phyloP scores from a whole-genome alignment of 2,888 invertebrate species.

The Dasypogon diadema region DNA sequence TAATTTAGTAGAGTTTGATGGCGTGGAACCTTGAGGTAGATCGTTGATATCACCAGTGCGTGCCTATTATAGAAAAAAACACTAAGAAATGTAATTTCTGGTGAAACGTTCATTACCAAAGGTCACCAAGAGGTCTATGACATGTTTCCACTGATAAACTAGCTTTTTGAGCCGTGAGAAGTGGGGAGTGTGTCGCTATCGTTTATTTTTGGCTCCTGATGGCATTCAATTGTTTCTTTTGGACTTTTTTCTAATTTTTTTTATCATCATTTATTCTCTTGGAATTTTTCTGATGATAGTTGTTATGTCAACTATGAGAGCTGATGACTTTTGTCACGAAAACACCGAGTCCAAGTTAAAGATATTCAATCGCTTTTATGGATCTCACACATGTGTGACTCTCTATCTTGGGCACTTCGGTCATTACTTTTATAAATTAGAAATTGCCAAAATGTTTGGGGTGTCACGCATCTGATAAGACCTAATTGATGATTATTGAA shows the following conservation, averaged over 20 bases:
- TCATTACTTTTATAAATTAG: not conserved
- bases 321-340: slow-evolving; percentile 34
- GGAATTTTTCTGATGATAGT: slow-evolving; percentile 18
- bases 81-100: slow-evolving; percentile 16
- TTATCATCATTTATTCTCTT: not conserved
- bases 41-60: slow-evolving; percentile 22
- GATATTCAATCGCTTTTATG: not conserved
- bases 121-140: slow-evolving; percentile 47
- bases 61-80: not conserved
- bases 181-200: not conserved
- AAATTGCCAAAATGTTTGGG: not conserved
- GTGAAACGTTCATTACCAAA: slow-evolving; percentile 42
- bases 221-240: not conserved
- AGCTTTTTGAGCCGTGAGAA: slow-evolving; percentile 1
- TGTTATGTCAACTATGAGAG: slow-evolving; percentile 20
- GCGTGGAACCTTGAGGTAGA: slow-evolving; percentile 44
- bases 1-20: slow-evolving; percentile 25
- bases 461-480: not conserved
- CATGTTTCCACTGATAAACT: slow-evolving; percentile 17
- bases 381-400: not conserved
- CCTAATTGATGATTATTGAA: not conserved
- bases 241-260: too few relatives aligned
- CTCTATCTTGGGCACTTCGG: not conserved
- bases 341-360: not conserved
- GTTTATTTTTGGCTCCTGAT: slow-evolving; percentile 39